Evolutionary conservation across 2,113 vertebrate species (phyloP), one percentile per base, ranked within the genome.

Genomic region (Pomatorhinus ruficollis): DNA sequence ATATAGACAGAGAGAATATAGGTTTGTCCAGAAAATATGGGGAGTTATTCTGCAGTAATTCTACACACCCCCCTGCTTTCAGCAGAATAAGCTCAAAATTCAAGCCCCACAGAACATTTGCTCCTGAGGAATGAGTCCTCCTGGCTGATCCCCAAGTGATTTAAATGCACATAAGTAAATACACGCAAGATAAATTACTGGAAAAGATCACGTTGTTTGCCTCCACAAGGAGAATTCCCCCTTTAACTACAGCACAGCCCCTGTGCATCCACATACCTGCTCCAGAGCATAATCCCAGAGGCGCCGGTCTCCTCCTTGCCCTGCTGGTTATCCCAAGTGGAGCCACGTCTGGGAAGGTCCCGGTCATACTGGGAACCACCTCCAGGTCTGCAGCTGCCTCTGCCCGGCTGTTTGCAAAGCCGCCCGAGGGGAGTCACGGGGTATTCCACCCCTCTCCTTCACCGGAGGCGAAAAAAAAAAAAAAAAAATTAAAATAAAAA

Each of bases 201-300:
- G 21, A 21, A 47, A 82, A 60, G 37, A 16, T 27, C 19, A 8
- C 3, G 15, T 15, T 1, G 1, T 23, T 33, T 23, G 33, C 35
- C 21, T 64, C 53, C 4, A 2, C 39, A 13, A 69, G 35, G 45
- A 77, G 39, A 80, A 16, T 53, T 19, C 3, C 5, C 30, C 63
- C 45, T 72, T 37, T 6, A 70, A 59, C 47, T 35, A 9, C 25
- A 52, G 20, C 74, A 33, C 60, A 13, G 66, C 63, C 40, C 23
- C n/a, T 28, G 1, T 15, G 37, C 42, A 14, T 23, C 42, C 81
- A 93, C 98, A 5, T 98, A 98, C 98, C 98, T 98, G 92, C 65
- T 96, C 96, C 82, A 5, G 37, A 95, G 81, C 90, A 86, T 33
- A 61, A 75, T 93, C 87, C 93, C 90, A 53, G 82, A 31, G 81